Evolutionary conservation across 2,888 invertebrate genomes (phyloP).

Genomic region (Acanthococcus lagerstroemiae): DNA sequence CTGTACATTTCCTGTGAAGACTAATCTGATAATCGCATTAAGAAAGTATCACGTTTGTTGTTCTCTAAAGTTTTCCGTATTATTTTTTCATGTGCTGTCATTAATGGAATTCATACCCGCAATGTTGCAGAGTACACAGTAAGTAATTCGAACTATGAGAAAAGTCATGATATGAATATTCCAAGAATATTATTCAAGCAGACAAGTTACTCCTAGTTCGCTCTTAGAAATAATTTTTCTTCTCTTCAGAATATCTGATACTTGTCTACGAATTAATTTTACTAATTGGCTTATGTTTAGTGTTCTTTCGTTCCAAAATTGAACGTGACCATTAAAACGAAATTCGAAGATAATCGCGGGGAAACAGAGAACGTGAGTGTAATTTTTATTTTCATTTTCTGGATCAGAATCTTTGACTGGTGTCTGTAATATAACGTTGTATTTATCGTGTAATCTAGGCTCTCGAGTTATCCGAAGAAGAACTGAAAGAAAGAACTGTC

Average conservation of each 20-base stretch:
- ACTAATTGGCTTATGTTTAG: constrained; percentile 14
- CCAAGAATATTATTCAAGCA: too few relatives aligned
- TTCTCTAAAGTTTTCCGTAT: too few relatives aligned
- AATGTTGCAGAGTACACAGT: constrained; percentile 32
- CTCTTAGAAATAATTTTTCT: neutral
- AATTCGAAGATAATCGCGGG: constrained; percentile 83
- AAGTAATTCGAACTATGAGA: constrained; percentile 26
- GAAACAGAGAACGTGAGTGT: constrained; percentile 72
- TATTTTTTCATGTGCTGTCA: too few relatives aligned
- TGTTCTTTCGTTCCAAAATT: constrained; percentile 52
- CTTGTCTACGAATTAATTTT: neutral
- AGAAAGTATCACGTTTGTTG: too few relatives aligned
- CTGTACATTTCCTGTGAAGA: too few relatives aligned
- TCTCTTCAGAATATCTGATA: neutral
- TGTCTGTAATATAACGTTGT: constrained; percentile 3
- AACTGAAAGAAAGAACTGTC: constrained; percentile 59
- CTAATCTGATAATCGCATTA: too few relatives aligned
- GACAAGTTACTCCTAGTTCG: too few relatives aligned
- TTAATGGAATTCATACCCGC: neutral
- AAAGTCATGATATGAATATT: too few relatives aligned
- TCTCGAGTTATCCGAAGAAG: constrained; percentile 59
- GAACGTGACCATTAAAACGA: constrained; percentile 57
- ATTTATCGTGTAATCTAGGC: constrained; percentile 61
- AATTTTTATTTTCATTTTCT: neutral
- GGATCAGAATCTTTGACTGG: neutral